Conservation (phyloP, 2,888 invertebrate species). For the Busseola fusca region DNA sequence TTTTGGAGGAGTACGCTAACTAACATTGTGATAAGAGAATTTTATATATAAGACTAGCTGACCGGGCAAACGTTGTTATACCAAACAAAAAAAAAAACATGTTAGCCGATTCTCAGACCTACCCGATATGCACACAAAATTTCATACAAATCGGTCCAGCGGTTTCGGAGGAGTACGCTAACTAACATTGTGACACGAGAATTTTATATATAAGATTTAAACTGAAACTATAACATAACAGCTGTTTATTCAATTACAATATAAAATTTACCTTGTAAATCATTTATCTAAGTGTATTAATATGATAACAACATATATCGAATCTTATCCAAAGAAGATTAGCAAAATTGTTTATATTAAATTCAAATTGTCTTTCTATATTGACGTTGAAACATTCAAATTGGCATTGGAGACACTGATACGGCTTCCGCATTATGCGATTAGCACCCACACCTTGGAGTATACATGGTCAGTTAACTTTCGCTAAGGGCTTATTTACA, state of each 20-base stretch:
- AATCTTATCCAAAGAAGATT: conserved; percentile 32
- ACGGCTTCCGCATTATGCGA: conserved; percentile 29
- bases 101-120: no score
- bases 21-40: no score
- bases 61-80: no score
- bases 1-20: no score
- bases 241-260: conserved; percentile 9
- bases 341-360: conserved; percentile 11
- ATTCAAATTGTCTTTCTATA: conserved; percentile 18
- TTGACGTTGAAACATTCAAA: background rate
- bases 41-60: no score
- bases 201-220: no score
- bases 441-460: conserved; percentile 2
- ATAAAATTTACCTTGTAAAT: background rate
- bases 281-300: conserved; percentile 6
- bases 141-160: no score
- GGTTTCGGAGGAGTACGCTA: no score
- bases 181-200: no score
- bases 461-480: background rate
- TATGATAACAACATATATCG: conserved; percentile 13
- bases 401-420: conserved; percentile 30
- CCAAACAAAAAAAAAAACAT: no score
- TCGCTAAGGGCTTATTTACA: background rate
- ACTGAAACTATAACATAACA: background rate
- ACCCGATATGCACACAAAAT: no score